Base-by-base conservation (phyloP, 2,888 invertebrate genomes). In the Diplolepis rosae region DNA sequence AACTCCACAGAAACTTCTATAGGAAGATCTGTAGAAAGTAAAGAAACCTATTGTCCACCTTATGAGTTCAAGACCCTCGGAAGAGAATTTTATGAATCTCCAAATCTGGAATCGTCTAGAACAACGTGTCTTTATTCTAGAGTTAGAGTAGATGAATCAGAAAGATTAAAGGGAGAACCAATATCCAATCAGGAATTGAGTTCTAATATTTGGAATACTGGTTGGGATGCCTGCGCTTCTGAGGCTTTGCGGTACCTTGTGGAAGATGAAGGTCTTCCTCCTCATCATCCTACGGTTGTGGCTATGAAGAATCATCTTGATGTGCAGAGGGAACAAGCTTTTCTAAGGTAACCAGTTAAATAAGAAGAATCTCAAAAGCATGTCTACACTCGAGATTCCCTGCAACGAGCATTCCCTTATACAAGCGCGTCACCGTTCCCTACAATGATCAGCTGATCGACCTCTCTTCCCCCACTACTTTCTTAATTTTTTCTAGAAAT, bases 191-290 rank as follows among this genome's bases (percentile, higher is more conserved):
- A 48, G n/a, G 66, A 68, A 15, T 24, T 54, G 4, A 54, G 48
- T 35, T 83, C 80, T 9, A 32, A 18, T 32, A 30, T 56, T 35
- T 87, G 87, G 87, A 70, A 74, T 18, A 76, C 82, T 24, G 87
- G 87, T 3, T 87, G 87, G 87, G 85, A 87, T 71, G 84, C 86
- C 3, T 87, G 87, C 72, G 80, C 87, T 4, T 68, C 82, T 39
- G 87, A 87, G 68, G 83, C 87, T 1, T 69, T 87, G 5, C 81
- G 86, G 71, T 87, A 87, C 73, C 83, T 87, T 66, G 80, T 86
- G 7, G 85, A 87, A 73, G 84, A 85, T 24, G 87, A 87, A 65
- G 87, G 87, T 6, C 77, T 87, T 18, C 80, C 85, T 18, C 79
- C 79, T 24, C 82, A 84, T 73, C 85, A 87, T 81, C 87, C 87